Percentiles rank a stretch among this genome's conserved stretches.
phyloP scores from a whole-genome alignment of 2,888 invertebrate genomes.

The Lamellibrachia columna region DNA sequence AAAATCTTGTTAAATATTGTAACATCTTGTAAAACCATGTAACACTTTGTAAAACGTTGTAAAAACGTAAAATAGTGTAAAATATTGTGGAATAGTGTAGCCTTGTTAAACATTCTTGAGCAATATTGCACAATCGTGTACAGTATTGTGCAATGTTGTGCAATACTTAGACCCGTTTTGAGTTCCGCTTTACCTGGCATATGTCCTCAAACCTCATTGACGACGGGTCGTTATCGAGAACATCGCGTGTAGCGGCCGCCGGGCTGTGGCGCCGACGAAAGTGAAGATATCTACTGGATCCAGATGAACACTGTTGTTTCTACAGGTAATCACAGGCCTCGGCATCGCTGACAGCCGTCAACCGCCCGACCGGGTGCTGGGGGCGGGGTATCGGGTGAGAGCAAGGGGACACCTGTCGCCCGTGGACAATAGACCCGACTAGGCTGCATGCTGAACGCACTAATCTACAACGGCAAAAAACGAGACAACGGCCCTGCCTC shows the following conservation, averaged over 20 bases:
- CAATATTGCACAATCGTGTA: no score
- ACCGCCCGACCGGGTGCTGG: neutral
- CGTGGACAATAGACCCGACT: neutral
- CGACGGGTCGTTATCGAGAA: neutral
- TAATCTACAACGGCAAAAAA: neutral
- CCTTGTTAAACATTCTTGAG: no score
- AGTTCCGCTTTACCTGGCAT: neutral
- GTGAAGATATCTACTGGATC: neutral
- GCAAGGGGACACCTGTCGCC: slow-evolving; percentile 5
- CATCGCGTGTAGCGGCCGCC: neutral
- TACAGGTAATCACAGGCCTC: neutral
- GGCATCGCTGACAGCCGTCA: neutral
- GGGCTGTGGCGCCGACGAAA: neutral
- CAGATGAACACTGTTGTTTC: neutral
- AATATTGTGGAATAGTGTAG: no score
- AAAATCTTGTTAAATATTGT: no score
- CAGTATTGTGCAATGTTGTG: no score
- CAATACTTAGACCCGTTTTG: neutral
- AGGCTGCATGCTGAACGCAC: neutral
- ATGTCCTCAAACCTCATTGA: neutral
- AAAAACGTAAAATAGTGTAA: neutral
- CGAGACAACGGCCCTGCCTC: neutral
- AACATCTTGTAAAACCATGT: neutral
- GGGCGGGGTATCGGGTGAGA: neutral
- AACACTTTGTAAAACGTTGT: neutral